These are phyloP conservation scores for Polymixis lichenea DNA, from an alignment of 2,888 invertebrate genomes.

Conservation along the genomic window DNA sequence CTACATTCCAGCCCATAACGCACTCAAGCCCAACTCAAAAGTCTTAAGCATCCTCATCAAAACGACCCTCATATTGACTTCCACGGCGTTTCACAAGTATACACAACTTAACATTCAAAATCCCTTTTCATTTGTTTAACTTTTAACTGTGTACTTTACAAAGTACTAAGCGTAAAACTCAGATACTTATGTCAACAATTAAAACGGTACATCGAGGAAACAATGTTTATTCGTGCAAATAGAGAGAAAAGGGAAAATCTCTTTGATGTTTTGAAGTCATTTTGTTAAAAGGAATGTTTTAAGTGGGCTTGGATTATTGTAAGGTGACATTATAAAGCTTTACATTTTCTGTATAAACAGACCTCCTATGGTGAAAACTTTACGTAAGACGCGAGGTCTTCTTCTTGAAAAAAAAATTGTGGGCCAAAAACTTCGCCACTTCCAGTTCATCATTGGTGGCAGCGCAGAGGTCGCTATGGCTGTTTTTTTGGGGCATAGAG, in stretches of 20 bases:
- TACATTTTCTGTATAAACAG: not conserved
- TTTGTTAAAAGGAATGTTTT: constrained; percentile 32
- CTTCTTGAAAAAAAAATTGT: not conserved
- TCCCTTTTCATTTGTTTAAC: constrained; percentile 28
- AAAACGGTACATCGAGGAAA: constrained; percentile 27
- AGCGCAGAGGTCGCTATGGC: not conserved
- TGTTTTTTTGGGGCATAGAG: too few species aligned
- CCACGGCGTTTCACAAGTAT: constrained; percentile 8
- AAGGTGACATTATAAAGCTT: not conserved
- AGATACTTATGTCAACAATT: constrained; percentile 40
- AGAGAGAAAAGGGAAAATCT: constrained; percentile 9
- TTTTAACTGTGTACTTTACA: constrained; percentile 42
- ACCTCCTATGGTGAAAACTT: not conserved
- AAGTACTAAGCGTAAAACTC: constrained; percentile 47
- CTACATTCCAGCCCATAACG: not conserved
- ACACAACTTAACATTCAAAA: constrained; percentile 29
- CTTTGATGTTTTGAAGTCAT: constrained; percentile 28
- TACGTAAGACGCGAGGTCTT: not conserved
- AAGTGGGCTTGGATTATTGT: constrained; percentile 10
- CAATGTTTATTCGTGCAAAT: constrained; percentile 38
- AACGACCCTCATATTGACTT: constrained; percentile 23
- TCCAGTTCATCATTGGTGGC: not conserved
- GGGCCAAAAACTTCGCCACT: not conserved
- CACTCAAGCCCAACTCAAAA: constrained; percentile 25
- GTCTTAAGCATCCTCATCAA: constrained; percentile 8